A percentile compares a stretch with the other conserved stretches of the same genome.
Conservation (phyloP, 2,113 vertebrate genomes). For the Eidolon helvum region DNA sequence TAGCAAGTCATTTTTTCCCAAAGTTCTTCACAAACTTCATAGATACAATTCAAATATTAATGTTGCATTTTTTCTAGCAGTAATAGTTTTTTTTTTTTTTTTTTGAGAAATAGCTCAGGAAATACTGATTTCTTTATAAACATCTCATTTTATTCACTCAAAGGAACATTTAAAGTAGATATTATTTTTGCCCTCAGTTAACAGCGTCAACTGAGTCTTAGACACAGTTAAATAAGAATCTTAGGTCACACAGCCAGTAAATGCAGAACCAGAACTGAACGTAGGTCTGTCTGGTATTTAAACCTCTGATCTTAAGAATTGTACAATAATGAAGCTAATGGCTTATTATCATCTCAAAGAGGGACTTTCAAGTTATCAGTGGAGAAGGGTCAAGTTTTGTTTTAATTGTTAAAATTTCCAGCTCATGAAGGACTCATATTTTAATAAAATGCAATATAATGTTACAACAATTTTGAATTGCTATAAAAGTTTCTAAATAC, state of each 20-base stretch:
- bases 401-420: neutral
- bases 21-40: neutral
- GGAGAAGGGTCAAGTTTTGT: neutral
- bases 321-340: neutral
- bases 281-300: neutral
- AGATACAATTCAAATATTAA: neutral
- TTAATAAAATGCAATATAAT: neutral
- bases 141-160: neutral
- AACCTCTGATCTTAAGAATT: neutral
- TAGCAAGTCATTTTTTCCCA: neutral
- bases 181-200: neutral
- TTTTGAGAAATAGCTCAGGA: neutral
- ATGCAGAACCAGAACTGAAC: neutral
- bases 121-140: neutral
- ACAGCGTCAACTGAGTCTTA: neutral
- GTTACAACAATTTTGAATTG: neutral
- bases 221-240: too few species aligned
- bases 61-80: neutral
- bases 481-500: neutral
- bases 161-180: neutral
- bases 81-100: neutral
- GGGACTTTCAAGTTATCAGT: neutral
- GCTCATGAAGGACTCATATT: neutral
- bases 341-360: neutral
- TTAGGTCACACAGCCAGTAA: rapidly evolving